phyloP scores from a whole-genome alignment of 2,113 vertebrate species.

The Oxyura jamaicensis region DNA sequence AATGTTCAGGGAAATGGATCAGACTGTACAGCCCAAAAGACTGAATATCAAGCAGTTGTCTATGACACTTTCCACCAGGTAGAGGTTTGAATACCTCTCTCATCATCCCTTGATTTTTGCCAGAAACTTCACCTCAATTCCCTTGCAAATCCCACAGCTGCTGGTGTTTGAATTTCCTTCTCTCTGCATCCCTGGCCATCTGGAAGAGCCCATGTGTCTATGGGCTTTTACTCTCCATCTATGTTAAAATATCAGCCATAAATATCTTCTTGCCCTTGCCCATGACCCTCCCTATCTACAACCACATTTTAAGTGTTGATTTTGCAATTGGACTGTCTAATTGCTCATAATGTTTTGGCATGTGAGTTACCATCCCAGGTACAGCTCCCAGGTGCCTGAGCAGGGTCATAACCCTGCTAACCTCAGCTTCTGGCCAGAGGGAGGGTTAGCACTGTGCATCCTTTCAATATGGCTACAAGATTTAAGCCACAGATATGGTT shows the following conservation, averaged over 20 bases:
- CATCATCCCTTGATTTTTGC: background rate
- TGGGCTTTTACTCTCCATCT: background rate
- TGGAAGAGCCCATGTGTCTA: background rate
- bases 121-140: background rate
- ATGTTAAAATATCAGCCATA: background rate
- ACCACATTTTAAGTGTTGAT: background rate
- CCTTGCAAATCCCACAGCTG: background rate
- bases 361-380: accelerated
- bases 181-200: background rate
- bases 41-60: background rate
- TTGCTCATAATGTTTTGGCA: background rate
- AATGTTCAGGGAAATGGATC: background rate
- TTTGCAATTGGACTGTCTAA: background rate
- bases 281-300: background rate
- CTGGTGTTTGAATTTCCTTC: background rate
- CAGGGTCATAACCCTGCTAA: accelerated
- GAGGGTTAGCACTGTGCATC: background rate
- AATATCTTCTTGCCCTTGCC: background rate
- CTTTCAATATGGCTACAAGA: background rate
- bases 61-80: background rate
- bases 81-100: background rate
- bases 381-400: background rate
- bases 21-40: background rate
- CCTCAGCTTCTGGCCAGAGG: accelerated
- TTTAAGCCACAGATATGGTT: background rate